These are phyloP conservation scores for Shinisaurus crocodilurus DNA, from an alignment of 2,113 vertebrate genomes.

Conservation along the genomic window DNA sequence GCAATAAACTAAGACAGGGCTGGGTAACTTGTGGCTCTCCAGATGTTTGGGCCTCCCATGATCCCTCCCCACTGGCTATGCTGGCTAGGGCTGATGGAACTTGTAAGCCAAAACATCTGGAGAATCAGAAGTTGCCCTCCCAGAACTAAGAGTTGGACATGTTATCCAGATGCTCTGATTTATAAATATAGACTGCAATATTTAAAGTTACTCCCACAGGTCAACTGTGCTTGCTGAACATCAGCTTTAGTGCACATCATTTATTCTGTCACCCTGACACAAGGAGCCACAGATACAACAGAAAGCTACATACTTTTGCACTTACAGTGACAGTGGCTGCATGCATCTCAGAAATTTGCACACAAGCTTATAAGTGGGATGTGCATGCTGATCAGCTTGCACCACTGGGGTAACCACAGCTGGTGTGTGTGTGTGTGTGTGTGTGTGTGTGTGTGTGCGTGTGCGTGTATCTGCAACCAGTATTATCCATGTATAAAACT, in stretches of 20 bases:
- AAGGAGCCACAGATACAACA: neutral
- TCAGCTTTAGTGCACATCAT: slow-evolving; percentile 12
- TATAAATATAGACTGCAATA: neutral
- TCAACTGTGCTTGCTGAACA: neutral
- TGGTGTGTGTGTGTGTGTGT: too few relatives aligned
- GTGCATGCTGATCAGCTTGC: neutral
- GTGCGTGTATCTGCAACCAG: neutral
- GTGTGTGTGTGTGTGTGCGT: too few relatives aligned
- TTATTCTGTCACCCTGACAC: neutral
- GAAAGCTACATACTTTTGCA: neutral
- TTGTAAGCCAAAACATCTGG: too few relatives aligned
- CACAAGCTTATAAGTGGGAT: neutral
- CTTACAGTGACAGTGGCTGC: neutral
- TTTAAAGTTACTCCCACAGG: neutral
- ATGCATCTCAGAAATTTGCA: neutral
- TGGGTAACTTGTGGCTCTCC: too few relatives aligned
- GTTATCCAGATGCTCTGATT: neutral
- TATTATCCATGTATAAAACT: neutral
- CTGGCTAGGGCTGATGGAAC: too few relatives aligned
- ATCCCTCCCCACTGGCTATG: too few relatives aligned
- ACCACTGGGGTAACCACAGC: neutral
- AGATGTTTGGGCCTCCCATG: too few relatives aligned
- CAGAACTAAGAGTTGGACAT: neutral
- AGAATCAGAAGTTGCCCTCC: too few relatives aligned
- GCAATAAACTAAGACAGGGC: neutral